These are phyloP conservation scores for Wiebesia pumilae DNA, from an alignment of 1,140 invertebrate genomes.

Conservation along the genomic window DNA sequence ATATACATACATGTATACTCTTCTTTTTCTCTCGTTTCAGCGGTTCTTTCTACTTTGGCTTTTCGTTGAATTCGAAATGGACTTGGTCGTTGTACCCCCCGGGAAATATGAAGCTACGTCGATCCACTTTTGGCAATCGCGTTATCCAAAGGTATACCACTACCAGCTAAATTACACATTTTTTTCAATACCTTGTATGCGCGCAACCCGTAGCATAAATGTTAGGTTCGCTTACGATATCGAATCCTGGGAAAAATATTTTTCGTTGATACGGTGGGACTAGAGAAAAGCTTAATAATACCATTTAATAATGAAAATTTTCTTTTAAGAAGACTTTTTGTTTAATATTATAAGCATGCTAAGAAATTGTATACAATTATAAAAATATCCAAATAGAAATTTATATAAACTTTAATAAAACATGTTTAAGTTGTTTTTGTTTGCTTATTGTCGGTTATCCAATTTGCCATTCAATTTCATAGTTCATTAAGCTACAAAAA, in stretches of 20 bases:
- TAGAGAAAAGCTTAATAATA: background rate
- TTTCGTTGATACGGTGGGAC: background rate
- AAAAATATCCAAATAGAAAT: background rate
- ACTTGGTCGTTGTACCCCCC: slow-evolving; percentile 55
- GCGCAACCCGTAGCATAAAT: slow-evolving; percentile 18
- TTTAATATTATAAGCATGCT: background rate
- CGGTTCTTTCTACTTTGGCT: background rate
- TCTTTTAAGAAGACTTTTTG: background rate
- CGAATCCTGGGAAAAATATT: slow-evolving; percentile 37
- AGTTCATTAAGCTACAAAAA: background rate
- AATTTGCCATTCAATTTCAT: background rate
- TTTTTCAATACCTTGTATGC: slow-evolving; percentile 13
- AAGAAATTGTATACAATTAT: background rate
- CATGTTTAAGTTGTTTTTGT: background rate
- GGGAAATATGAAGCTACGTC: slow-evolving; percentile 65
- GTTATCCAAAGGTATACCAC: slow-evolving; percentile 46
- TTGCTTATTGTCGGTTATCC: background rate
- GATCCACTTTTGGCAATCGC: slow-evolving; percentile 42
- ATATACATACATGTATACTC: too few relatives aligned
- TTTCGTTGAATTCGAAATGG: slow-evolving; percentile 62
- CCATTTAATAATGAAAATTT: background rate
- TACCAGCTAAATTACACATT: slow-evolving; percentile 40
- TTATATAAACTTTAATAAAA: background rate
- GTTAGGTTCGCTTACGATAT: slow-evolving; percentile 39
- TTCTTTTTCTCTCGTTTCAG: slow-evolving; percentile 1